These are phyloP conservation scores for Parasteatoda lunata DNA, from an alignment of 2,888 invertebrate genomes.

Conservation along the genomic window DNA sequence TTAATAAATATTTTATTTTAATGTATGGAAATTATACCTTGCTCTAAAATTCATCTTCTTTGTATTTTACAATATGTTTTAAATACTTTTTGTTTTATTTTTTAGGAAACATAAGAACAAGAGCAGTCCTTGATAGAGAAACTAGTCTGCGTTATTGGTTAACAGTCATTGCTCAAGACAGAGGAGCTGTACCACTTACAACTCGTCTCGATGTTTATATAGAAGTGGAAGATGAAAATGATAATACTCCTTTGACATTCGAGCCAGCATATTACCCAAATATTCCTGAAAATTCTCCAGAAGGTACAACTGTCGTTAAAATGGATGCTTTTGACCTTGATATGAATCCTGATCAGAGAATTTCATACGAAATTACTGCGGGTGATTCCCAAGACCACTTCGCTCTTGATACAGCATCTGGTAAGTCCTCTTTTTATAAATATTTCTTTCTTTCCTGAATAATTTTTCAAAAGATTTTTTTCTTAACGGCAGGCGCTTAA, in stretches of 20 bases:
- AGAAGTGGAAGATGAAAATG: conserved; percentile 91
- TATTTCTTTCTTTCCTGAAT: too few species aligned
- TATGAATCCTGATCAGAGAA: conserved; percentile 73
- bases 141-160: conserved; percentile 92
- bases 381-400: conserved; percentile 87
- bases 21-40: too few species aligned
- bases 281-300: conserved; percentile 86
- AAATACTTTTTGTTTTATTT: not conserved
- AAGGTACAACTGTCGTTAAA: conserved; percentile 83
- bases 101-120: conserved; percentile 82
- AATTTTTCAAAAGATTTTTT: too few species aligned
- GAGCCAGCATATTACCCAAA: conserved; percentile 90
- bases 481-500: too few species aligned
- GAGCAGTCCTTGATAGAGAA: conserved; percentile 91
- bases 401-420: conserved; percentile 69
- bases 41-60: too few species aligned
- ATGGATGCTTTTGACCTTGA: conserved; percentile 88
- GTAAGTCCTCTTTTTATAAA: conserved; percentile 10
- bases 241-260: conserved; percentile 92
- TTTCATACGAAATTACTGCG: conserved; percentile 71
- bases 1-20: too few species aligned
- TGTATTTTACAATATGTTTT: not conserved
- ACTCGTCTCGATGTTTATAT: conserved; percentile 89
- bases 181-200: conserved; percentile 88
- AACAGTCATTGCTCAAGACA: conserved; percentile 93